Evolutionary conservation across 2,888 invertebrate genomes (phyloP).

Genomic region (Drosophila niveifrons): DNA sequence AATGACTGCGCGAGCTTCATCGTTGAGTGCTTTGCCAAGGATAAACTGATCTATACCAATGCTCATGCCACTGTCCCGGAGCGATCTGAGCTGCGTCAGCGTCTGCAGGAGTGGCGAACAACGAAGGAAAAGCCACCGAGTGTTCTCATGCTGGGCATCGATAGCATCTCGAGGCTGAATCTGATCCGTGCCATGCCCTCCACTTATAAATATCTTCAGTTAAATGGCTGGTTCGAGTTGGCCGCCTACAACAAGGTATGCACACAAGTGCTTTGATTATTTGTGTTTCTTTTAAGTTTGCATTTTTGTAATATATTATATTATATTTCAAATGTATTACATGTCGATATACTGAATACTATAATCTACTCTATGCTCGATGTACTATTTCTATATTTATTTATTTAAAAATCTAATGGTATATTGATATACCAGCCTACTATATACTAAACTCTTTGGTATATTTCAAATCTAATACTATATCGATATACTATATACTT

Average conservation of each 20-base stretch:
- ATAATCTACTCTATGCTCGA: no score
- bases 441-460: no score
- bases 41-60: slow-evolving; percentile 81
- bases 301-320: no score
- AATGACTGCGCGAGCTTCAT: slow-evolving; percentile 85
- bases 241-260: slow-evolving; percentile 89
- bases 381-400: no score
- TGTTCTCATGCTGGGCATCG: slow-evolving; percentile 91
- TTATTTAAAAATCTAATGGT: no score
- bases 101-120: slow-evolving; percentile 78
- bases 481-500: no score
- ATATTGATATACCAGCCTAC: no score
- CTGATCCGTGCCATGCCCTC: slow-evolving; percentile 90
- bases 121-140: slow-evolving; percentile 23
- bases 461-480: no score
- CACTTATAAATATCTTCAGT: slow-evolving; percentile 88
- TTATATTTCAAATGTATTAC: no score
- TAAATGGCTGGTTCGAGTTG: slow-evolving; percentile 88
- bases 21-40: slow-evolving; percentile 86
- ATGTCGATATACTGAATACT: no score
- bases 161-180: slow-evolving; percentile 93
- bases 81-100: slow-evolving; percentile 86
- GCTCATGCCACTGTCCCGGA: slow-evolving; percentile 87
- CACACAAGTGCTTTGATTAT: background rate
- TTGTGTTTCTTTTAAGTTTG: no score